These are phyloP conservation scores for Drosophila phalerata DNA, from an alignment of 2,888 invertebrate species.

Conservation along the genomic window DNA sequence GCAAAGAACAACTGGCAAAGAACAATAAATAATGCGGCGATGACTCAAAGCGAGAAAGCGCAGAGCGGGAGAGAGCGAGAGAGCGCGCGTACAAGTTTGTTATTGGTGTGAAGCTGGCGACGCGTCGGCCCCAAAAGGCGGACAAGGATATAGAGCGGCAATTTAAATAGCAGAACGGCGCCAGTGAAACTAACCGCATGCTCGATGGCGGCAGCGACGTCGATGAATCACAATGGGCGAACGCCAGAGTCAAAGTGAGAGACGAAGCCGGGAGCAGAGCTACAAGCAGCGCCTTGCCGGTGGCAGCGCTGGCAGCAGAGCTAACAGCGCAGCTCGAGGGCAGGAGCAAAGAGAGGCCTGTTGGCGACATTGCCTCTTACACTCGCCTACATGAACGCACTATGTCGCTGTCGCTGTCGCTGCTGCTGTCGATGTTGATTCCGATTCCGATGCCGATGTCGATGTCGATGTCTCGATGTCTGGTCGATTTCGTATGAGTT, in stretches of 20 bases:
- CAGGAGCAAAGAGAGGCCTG: conserved; percentile 14
- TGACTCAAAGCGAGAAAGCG: conserved; percentile 62
- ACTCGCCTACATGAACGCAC: conserved; percentile 36
- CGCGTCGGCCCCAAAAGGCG: conserved; percentile 59
- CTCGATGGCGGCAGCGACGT: conserved; percentile 31
- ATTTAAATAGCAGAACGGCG: conserved; percentile 80
- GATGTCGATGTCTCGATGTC: conserved; percentile 45
- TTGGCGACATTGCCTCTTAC: conserved; percentile 35
- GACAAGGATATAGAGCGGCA: conserved; percentile 71
- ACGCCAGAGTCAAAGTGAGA: conserved; percentile 17
- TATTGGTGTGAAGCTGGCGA: conserved; percentile 67
- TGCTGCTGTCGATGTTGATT: conserved; percentile 12
- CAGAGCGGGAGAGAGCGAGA: conserved; percentile 1
- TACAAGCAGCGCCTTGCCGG: conserved; percentile 1
- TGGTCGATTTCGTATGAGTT: conserved; percentile 27
- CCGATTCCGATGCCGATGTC: conserved; percentile 26
- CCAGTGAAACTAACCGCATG: conserved; percentile 77
- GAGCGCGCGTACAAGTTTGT: conserved; percentile 18
- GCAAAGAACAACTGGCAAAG: conserved; percentile 38
- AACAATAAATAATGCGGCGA: conserved; percentile 67
- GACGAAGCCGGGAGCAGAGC: conserved; percentile 8
- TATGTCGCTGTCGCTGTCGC: conserved; percentile 12
- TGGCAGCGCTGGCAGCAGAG: conserved; percentile 1
- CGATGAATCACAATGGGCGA: conserved; percentile 70
- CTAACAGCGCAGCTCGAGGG: neutral